These are phyloP conservation scores for Rhombomys opimus DNA, from an alignment of 2,113 vertebrate species.

Conservation along the genomic window DNA sequence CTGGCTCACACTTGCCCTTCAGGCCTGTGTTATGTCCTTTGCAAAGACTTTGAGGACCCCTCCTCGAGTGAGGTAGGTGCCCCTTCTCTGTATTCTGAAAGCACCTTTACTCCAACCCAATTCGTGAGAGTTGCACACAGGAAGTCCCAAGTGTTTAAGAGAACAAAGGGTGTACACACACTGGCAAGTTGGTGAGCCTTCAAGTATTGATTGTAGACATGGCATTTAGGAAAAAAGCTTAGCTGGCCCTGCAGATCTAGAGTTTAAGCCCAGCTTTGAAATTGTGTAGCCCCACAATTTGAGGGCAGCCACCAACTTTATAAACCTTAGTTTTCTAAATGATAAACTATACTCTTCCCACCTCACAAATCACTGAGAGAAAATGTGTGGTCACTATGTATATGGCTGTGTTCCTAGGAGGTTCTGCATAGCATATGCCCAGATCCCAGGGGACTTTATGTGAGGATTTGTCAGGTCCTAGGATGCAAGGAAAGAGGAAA, in stretches of 20 bases:
- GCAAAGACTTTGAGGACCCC: background rate
- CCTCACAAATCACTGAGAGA: background rate
- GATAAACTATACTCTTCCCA: background rate
- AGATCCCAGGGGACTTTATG: background rate
- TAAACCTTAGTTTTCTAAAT: background rate
- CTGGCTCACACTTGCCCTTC: background rate
- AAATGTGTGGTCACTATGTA: background rate
- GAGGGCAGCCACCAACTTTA: background rate
- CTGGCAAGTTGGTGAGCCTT: background rate
- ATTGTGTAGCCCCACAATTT: background rate
- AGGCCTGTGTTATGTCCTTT: background rate
- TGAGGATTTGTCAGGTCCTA: background rate
- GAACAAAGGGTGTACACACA: background rate
- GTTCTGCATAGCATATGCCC: background rate
- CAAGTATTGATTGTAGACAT: background rate
- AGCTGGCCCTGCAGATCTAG: background rate
- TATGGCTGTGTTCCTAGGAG: background rate
- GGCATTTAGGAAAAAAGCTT: background rate
- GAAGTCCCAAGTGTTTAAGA: background rate
- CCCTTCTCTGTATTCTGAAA: background rate
- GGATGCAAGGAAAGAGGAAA: background rate
- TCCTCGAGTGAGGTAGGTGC: accelerated
- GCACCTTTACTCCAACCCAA: accelerated
- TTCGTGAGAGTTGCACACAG: background rate
- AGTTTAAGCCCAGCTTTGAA: background rate